Conservation (phyloP, 2,888 invertebrate genomes). For the Pristionchus arcanus region DNA sequence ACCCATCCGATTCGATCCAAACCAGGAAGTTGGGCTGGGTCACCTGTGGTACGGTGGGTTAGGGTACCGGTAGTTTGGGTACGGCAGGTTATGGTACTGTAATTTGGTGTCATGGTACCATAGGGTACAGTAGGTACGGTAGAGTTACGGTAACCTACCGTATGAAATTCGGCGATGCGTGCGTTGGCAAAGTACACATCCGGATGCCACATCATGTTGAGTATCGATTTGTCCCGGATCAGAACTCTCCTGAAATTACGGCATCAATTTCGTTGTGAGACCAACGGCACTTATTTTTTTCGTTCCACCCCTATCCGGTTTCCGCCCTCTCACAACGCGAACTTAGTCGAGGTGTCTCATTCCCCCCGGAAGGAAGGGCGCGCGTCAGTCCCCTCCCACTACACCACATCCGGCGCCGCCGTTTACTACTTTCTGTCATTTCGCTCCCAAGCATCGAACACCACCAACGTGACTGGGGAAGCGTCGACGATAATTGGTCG, state of each 20-base stretch:
- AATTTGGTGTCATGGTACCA: neutral
- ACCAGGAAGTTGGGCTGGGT: slow-evolving; percentile 79
- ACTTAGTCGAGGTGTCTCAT: slow-evolving; percentile 52
- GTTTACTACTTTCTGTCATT: neutral
- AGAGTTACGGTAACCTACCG: slow-evolving; percentile 59
- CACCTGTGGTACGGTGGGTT: slow-evolving; percentile 69
- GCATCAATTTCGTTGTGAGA: neutral
- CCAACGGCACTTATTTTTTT: neutral
- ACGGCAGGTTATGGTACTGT: neutral
- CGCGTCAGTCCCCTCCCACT: neutral
- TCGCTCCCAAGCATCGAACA: neutral
- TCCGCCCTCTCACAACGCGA: neutral
- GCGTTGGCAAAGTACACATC: slow-evolving; percentile 79
- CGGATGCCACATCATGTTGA: slow-evolving; percentile 76
- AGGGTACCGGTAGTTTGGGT: too few relatives aligned
- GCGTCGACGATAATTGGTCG: neutral
- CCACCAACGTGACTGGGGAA: neutral
- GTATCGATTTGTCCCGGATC: slow-evolving; percentile 68
- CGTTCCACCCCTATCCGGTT: slow-evolving; percentile 45
- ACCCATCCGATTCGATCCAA: slow-evolving; percentile 79
- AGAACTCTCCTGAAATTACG: slow-evolving; percentile 62
- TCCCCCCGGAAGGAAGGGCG: slow-evolving; percentile 4
- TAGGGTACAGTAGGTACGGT: neutral
- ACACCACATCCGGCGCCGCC: neutral
- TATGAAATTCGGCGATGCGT: slow-evolving; percentile 77